These are phyloP conservation scores for Limnothrissa miodon DNA, from an alignment of 2,113 vertebrate species.

Conservation along the genomic window DNA sequence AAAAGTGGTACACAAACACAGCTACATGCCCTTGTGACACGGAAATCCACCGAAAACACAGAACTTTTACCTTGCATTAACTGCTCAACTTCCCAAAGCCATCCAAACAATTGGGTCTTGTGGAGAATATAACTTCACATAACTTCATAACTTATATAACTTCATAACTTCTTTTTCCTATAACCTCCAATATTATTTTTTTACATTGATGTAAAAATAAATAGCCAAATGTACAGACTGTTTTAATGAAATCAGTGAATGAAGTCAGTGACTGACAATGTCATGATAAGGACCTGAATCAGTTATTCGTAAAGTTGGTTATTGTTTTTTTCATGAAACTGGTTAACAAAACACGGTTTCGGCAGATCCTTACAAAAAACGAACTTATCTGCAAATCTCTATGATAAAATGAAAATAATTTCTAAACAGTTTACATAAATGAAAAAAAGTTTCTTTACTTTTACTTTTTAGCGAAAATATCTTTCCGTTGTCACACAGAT, in stretches of 20 bases:
- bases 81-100: neutral
- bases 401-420: neutral
- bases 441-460: neutral
- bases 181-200: too few species aligned
- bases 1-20: conserved; percentile 52
- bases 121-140: too few species aligned
- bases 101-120: neutral
- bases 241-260: too few species aligned
- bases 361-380: neutral
- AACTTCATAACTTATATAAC: too few species aligned
- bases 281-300: neutral
- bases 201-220: too few species aligned
- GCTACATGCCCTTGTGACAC: conserved; percentile 21
- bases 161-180: too few species aligned
- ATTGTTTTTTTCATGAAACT: neutral
- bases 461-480: neutral
- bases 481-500: neutral
- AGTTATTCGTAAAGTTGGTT: neutral
- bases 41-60: neutral
- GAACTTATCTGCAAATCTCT: neutral
- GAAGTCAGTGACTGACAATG: neutral
- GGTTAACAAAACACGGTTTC: neutral
- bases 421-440: neutral
- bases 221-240: too few species aligned
- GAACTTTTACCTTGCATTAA: neutral